These are phyloP conservation scores for Paramuricea clavata DNA, from an alignment of 92 coral and sea anemone genomes.

Conservation along the genomic window DNA sequence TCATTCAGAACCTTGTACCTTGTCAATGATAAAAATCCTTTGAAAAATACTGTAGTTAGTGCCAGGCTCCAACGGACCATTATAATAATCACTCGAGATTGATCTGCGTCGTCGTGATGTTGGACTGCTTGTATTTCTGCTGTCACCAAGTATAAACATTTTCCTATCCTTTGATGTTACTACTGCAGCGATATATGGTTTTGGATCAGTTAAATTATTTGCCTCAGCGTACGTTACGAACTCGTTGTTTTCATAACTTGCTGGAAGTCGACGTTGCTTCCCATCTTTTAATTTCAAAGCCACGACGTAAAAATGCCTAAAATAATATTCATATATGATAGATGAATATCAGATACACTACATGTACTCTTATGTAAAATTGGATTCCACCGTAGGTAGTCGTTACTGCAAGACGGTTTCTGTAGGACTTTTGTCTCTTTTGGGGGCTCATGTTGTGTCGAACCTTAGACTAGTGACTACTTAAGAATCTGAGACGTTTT, in stretches of 20 bases:
- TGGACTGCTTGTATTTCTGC: neutral
- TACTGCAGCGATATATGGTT: neutral
- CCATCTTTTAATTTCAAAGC: neutral
- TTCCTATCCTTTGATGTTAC: neutral
- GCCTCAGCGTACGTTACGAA: neutral
- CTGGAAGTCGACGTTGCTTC: neutral
- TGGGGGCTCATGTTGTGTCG: too few species aligned
- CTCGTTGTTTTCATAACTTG: neutral
- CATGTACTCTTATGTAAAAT: too few species aligned
- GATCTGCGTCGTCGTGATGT: constrained; percentile 18
- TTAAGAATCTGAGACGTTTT: too few species aligned
- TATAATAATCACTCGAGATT: constrained; percentile 2
- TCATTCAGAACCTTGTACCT: too few species aligned
- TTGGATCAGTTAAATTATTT: neutral
- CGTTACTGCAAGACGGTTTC: too few species aligned
- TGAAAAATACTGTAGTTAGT: constrained; percentile 25
- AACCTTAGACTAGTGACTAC: too few species aligned
- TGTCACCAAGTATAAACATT: constrained; percentile 17
- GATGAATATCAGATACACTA: too few species aligned
- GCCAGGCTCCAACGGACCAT: constrained; percentile 26
- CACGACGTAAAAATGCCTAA: neutral
- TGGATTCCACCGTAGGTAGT: too few species aligned
- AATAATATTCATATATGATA: neutral
- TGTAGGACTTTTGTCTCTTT: too few species aligned
- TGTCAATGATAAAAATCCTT: constrained; percentile 2